phyloP scores from a whole-genome alignment of 2,888 invertebrate species.

The Frankliniella fusca region DNA sequence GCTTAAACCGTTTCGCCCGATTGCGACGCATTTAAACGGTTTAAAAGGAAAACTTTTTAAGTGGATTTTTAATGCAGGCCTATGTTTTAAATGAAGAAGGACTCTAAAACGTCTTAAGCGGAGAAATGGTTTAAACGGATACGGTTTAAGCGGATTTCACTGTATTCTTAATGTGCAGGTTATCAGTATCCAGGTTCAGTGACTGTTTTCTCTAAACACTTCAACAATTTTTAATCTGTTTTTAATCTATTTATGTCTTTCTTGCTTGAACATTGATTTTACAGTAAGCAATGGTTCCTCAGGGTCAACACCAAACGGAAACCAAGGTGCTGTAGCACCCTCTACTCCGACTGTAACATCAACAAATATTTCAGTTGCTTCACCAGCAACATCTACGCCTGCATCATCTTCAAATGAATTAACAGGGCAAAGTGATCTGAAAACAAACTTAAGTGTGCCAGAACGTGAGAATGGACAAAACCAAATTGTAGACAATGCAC shows the following conservation, averaged over 20 bases:
- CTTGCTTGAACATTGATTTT: not conserved
- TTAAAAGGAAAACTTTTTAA: no score
- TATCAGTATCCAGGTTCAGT: no score
- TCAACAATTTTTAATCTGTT: not conserved
- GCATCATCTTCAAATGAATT: slow-evolving; percentile 28
- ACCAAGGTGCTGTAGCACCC: not conserved
- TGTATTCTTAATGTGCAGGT: no score
- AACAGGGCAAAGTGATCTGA: not conserved
- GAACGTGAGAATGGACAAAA: slow-evolving; percentile 26
- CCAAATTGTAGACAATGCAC: slow-evolving; percentile 31
- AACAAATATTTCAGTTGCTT: slow-evolving; percentile 26
- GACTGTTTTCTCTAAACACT: not conserved
- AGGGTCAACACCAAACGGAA: not conserved
- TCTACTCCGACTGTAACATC: not conserved
- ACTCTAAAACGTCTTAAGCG: no score
- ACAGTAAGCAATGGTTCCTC: not conserved
- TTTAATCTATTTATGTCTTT: not conserved
- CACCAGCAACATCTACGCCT: slow-evolving; percentile 31
- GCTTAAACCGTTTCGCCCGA: no score
- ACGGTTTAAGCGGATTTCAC: no score
- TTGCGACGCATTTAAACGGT: no score
- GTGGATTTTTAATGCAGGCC: no score
- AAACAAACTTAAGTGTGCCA: no score
- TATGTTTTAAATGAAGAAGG: no score
- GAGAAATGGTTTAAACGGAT: no score